Evolutionary conservation across 2,888 invertebrate genomes (phyloP), one percentile per base, ranked within the genome.

Genomic region (Drosophila algonquin): DNA sequence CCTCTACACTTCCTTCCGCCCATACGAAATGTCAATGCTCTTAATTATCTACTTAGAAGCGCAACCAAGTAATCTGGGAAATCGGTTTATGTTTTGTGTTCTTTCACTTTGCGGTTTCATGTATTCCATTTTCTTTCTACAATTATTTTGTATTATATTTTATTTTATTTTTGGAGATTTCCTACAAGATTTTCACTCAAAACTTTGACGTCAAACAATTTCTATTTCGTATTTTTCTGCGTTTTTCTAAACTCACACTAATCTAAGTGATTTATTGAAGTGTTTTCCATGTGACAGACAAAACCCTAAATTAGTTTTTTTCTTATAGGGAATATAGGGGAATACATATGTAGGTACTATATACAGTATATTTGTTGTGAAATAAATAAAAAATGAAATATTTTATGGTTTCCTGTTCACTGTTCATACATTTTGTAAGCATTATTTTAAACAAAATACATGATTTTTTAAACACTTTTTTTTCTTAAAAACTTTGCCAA

Each of bases 121-220:
- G 3, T 40, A 14, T 40, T 40, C 7, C 14, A 14, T 51, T 14
- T 55, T 45, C 16, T 18, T 35, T 16, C 3, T 46, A 46, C 8
- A 8, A 30, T 30, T 9, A 30, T 4, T 24, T 24, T 24, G 3
- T 24, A 0, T 8, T 8, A 30, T 24, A 16, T 7, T 14, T 45
- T 27, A 18, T 7, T 9, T 45, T 9, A 45, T 30, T 24, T 9
- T 27, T 47, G 48, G 47, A 57, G 47, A 32, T 30, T 35, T 12
- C 10, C n/a, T 32, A 21, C 16, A 35, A 46, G 18, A 52, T 35
- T 67, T 56, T 16, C 30, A 2, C 1, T 21, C 16, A 3, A 54
- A 65, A 44, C 40, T 52, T 57, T 68, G 67, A 68, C 67, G 67
- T 68, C 67, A 57, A 65, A 32, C 54, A 21, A 10, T 40, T 24